These are phyloP conservation scores for Sparus aurata DNA, from an alignment of 2,797 vertebrate genomes.

Conservation along the genomic window DNA sequence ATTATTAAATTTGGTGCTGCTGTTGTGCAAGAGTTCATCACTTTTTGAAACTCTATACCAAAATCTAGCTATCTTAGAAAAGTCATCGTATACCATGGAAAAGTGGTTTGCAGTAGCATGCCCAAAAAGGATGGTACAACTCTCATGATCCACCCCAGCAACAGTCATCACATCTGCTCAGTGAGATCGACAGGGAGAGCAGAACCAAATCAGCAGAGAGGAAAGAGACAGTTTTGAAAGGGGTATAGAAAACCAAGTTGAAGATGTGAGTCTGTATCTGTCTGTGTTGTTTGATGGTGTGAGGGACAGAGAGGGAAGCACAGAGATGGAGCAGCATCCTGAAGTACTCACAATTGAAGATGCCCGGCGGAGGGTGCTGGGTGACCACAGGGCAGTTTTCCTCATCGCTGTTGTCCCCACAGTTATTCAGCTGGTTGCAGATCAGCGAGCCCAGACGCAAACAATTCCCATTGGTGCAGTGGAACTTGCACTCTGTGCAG, in stretches of 20 bases:
- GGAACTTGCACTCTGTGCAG: constrained; percentile 96
- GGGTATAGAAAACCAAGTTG: background rate
- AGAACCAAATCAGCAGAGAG: constrained; percentile 4
- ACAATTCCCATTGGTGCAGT: constrained; percentile 97
- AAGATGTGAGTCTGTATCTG: background rate
- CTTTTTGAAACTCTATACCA: background rate
- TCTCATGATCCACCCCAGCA: background rate
- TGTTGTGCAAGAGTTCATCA: background rate
- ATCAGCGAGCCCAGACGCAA: constrained; percentile 95
- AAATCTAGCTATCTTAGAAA: background rate
- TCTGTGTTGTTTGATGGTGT: background rate
- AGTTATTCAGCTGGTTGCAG: constrained; percentile 98
- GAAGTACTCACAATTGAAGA: constrained; percentile 94
- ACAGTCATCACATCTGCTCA: background rate
- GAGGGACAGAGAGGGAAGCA: background rate
- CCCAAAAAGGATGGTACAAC: background rate
- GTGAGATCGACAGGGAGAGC: background rate
- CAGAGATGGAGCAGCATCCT: constrained; percentile 5
- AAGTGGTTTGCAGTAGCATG: constrained; percentile 1
- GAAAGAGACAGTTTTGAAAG: background rate
- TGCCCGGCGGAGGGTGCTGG: constrained; percentile 93
- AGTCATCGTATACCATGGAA: background rate
- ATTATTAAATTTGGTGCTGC: background rate
- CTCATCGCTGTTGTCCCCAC: constrained; percentile 98
- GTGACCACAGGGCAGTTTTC: constrained; percentile 97